Base-by-base conservation (phyloP, 1,140 invertebrate genomes). In the Chelonus insularis region DNA sequence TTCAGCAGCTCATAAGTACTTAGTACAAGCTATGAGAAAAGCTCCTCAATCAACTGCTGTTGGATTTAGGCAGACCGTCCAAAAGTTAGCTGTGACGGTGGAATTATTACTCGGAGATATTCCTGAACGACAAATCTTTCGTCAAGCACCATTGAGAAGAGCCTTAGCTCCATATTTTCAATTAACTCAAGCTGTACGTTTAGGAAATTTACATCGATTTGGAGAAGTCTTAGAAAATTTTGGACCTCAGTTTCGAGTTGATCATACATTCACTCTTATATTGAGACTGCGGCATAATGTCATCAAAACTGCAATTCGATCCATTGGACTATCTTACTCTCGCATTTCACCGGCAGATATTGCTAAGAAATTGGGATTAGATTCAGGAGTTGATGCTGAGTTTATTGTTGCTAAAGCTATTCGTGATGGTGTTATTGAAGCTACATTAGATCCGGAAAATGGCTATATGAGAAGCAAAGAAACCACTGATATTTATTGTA, bases 361-460 rank as follows among this genome's bases (percentile, higher is more conserved):
- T 71, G 96, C 96, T 6, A 85, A 88, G 62, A 99, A 99, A 74
- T 81, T 99, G 18, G 90, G 93, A 8, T 81, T 99, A 12, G 96
- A 97, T 74, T 96, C 93, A 7, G 90, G 94, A 2, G 95, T 97
- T 74, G 97, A 99, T 87, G 97, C 97, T 0, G 97, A 99, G 78
- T 99, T 97, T 75, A 98, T 99, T 75, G 96, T 99, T 0, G 96
- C 97, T 0, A 99, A 99, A 83, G 97, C 97, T n/a, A 99, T 99
- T 57, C 84, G 96, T 50, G 98, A 99, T 84, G 95, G 96, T 48
- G 97, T 99, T 1, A 99, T 99, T 77, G 96, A 99, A 80, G 98
- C 97, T 0, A 95, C 89, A 0, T 86, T 99, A 63, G 94, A 98
- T 82, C 93, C 97, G 61, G 94, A 96, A 76, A 90, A 92, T 65